Evolutionary conservation across 2,888 invertebrate species (phyloP).

Genomic region (Elgonia sp.): DNA sequence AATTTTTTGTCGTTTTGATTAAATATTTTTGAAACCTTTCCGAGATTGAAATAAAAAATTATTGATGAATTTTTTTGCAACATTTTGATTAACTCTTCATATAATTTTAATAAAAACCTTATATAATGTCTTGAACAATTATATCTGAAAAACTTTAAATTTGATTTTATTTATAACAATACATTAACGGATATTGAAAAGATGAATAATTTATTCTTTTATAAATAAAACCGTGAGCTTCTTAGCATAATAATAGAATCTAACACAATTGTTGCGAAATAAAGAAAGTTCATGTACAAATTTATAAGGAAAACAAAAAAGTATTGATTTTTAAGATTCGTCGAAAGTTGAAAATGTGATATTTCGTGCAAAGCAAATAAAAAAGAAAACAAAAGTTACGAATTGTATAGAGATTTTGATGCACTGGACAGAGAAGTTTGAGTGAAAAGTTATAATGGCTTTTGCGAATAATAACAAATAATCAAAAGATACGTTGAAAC

Average conservation of each 20-base stretch:
- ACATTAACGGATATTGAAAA: no score
- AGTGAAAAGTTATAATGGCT: constrained; percentile 74
- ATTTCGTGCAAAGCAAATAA: constrained; percentile 61
- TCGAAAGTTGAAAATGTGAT: constrained; percentile 70
- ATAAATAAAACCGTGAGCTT: neutral
- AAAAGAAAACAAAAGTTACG: constrained; percentile 66
- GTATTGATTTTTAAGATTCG: constrained; percentile 64
- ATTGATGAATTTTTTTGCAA: no score
- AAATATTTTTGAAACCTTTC: no score
- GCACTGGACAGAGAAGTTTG: constrained; percentile 68
- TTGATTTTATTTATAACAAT: no score
- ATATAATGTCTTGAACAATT: no score
- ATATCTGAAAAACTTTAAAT: no score
- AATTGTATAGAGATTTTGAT: constrained; percentile 54
- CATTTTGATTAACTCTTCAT: no score
- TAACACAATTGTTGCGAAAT: constrained; percentile 4
- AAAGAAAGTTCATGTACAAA: constrained; percentile 53
- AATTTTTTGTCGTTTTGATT: no score
- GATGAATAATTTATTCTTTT: neutral
- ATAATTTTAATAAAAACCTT: no score
- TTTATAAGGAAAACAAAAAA: constrained; percentile 47
- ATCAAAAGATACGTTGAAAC: constrained; percentile 65
- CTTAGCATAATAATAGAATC: constrained; percentile 35
- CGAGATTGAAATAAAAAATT: no score
- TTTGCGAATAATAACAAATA: constrained; percentile 71